Evolutionary conservation across 1,140 invertebrate species (phyloP).

Genomic region (Eulimnadia texana): DNA sequence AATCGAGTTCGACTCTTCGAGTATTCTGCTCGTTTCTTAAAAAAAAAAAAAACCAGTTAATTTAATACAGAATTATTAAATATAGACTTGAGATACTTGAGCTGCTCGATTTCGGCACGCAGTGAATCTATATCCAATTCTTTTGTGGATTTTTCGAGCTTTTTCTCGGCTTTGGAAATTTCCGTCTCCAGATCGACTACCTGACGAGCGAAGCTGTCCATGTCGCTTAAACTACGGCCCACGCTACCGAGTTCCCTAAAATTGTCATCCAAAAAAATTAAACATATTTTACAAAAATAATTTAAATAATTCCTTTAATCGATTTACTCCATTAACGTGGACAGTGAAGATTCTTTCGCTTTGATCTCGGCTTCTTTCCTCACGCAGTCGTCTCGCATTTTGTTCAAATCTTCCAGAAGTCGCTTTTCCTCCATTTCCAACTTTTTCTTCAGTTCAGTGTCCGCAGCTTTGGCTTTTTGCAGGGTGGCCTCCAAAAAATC

Average conservation of each 20-base stretch:
- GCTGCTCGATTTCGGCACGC: neutral
- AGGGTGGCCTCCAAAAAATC: neutral
- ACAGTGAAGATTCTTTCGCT: neutral
- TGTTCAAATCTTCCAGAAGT: slow-evolving; percentile 31
- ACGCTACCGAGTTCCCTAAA: neutral
- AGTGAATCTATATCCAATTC: neutral
- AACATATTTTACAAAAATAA: neutral
- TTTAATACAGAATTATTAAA: no score
- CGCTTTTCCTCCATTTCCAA: slow-evolving; percentile 26
- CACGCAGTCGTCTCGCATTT: slow-evolving; percentile 4
- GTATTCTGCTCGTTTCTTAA: no score
- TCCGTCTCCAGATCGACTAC: neutral
- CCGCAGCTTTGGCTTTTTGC: neutral
- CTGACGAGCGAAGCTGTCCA: neutral
- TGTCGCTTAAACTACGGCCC: neutral
- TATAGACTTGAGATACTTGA: no score
- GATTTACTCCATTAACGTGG: neutral
- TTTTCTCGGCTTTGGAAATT: neutral
- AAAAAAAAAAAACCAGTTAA: no score
- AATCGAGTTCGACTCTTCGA: slow-evolving; percentile 36
- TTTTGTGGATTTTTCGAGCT: neutral
- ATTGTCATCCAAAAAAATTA: neutral
- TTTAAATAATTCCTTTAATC: neutral
- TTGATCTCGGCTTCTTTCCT: slow-evolving; percentile 7
- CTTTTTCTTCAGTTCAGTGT: neutral